Conservation (phyloP, 2,888 invertebrate genomes). For the Cynaeus angustus region DNA sequence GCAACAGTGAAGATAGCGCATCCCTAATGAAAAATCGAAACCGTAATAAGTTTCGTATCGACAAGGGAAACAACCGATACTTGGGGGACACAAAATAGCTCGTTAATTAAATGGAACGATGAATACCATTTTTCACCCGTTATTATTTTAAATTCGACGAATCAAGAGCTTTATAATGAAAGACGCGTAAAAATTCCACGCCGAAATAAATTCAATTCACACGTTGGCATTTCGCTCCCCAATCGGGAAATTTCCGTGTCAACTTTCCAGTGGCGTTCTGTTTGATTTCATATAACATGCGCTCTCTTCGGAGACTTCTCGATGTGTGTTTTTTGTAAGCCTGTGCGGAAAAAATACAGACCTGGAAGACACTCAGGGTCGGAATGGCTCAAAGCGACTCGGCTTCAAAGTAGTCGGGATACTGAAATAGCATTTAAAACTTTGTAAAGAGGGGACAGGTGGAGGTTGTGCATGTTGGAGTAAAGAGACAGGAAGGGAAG, state of each 20-base stretch:
- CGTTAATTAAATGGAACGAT: constrained; percentile 58
- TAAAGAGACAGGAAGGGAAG: no score
- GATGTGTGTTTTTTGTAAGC: no score
- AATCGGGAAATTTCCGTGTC: constrained; percentile 38
- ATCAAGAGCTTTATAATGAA: no score
- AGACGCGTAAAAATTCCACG: background rate
- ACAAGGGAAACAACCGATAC: constrained; percentile 48
- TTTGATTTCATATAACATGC: constrained; percentile 49
- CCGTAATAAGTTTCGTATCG: constrained; percentile 52
- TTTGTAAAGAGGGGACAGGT: background rate
- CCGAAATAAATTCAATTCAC: constrained; percentile 43
- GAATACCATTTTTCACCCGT: constrained; percentile 45
- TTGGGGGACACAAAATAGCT: constrained; percentile 55
- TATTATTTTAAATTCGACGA: background rate
- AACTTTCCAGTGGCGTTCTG: constrained; percentile 38
- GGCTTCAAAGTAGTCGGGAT: constrained; percentile 14
- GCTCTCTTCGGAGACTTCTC: constrained; percentile 41
- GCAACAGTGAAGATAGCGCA: constrained; percentile 51
- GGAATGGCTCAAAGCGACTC: constrained; percentile 9
- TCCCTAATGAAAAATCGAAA: constrained; percentile 61
- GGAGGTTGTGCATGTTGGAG: background rate
- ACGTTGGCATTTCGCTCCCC: constrained; percentile 33
- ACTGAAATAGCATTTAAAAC: constrained; percentile 16
- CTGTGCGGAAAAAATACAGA: constrained; percentile 14
- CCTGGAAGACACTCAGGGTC: constrained; percentile 16